Percentiles rank a stretch among this genome's conserved stretches.
Conservation (phyloP, 2,113 vertebrate genomes). For the Nyctereutes procyonoides region DNA sequence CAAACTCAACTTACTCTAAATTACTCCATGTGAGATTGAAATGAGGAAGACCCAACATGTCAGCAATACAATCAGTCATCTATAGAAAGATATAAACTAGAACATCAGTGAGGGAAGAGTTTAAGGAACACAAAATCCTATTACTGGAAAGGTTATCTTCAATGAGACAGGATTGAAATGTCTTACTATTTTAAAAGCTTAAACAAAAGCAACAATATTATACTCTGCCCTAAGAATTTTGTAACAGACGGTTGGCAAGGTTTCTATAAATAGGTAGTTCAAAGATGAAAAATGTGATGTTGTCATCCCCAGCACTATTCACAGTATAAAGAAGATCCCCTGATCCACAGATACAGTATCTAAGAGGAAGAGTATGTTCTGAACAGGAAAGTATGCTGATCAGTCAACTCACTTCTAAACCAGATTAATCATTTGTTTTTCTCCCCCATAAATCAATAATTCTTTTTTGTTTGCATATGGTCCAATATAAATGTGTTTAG, state of each 20-base stretch:
- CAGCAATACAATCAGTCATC: neutral
- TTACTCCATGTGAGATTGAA: constrained; percentile 37
- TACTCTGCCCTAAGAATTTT: constrained; percentile 54
- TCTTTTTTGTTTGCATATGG: neutral
- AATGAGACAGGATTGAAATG: constrained; percentile 28
- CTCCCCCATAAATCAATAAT: neutral
- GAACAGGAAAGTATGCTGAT: neutral
- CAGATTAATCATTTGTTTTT: neutral
- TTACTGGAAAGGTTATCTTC: constrained; percentile 48
- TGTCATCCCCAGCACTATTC: neutral
- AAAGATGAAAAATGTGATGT: constrained; percentile 50
- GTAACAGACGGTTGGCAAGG: constrained; percentile 46
- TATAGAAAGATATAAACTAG: neutral
- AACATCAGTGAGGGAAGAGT: neutral
- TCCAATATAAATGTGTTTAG: neutral
- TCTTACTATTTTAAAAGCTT: constrained; percentile 56
- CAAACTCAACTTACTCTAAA: constrained; percentile 39
- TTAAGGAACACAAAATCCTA: constrained; percentile 56
- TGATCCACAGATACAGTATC: neutral
- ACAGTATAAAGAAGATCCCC: neutral
- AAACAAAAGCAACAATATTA: constrained; percentile 59
- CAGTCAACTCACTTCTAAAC: neutral
- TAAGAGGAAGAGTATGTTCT: neutral
- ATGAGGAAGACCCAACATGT: constrained; percentile 6
- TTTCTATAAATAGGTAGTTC: constrained; percentile 2